Conservation (phyloP, 2,797 vertebrate genomes). For the Myotis vivesi region DNA sequence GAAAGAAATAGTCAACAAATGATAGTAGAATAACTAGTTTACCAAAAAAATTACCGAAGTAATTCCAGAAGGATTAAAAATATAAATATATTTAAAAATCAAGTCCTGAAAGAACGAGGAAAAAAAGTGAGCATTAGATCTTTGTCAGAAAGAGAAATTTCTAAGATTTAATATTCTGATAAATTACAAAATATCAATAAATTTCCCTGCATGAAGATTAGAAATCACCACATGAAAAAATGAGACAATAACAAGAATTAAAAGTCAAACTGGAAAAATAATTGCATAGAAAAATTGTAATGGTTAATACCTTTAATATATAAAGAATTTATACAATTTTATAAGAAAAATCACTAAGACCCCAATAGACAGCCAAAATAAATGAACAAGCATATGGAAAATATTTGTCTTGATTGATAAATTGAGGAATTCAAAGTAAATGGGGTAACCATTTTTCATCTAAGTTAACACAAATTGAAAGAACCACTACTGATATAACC, state of each 20-base stretch:
- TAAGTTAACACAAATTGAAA: slow-evolving; percentile 47
- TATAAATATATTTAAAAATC: not conserved
- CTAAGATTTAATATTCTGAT: slow-evolving; percentile 9
- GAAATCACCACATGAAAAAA: slow-evolving; percentile 2
- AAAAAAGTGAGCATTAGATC: slow-evolving; percentile 3
- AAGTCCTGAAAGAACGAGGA: not conserved
- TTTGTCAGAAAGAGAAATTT: slow-evolving; percentile 31
- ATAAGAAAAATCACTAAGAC: not conserved
- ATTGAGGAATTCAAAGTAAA: slow-evolving; percentile 22
- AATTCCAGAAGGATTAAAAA: not conserved
- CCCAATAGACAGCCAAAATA: not conserved
- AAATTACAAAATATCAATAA: slow-evolving; percentile 45
- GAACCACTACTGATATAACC: not conserved
- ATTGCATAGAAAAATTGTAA: not conserved
- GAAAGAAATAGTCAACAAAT: slow-evolving; percentile 38
- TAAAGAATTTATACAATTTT: not conserved
- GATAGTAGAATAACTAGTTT: not conserved
- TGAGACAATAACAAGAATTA: not conserved
- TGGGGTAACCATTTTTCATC: slow-evolving; percentile 2
- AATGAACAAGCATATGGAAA: not conserved
- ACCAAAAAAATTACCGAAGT: not conserved
- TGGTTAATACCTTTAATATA: not conserved
- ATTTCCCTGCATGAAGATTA: not conserved
- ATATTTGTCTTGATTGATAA: slow-evolving; percentile 10
- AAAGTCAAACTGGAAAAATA: slow-evolving; percentile 29